phyloP scores from a whole-genome alignment of 2,888 invertebrate species.

The Sarcophaga subvicina region DNA sequence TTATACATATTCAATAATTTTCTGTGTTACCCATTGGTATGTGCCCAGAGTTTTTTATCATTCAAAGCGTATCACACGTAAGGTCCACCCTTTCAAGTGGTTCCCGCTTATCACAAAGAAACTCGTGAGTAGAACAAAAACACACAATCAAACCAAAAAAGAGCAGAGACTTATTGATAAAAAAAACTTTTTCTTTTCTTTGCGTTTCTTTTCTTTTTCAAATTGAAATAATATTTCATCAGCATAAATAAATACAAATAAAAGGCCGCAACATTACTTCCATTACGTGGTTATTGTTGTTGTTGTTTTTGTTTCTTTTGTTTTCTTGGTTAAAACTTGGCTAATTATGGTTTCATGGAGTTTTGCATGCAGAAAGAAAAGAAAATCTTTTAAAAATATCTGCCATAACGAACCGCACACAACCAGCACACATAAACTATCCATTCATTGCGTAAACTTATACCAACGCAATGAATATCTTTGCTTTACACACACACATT shows the following conservation, averaged over 20 bases:
- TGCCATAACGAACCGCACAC: background rate
- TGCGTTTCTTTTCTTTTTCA: constrained; percentile 15
- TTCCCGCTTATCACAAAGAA: no score
- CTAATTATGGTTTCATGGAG: background rate
- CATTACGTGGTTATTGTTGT: background rate
- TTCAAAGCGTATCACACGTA: no score
- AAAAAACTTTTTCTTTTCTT: background rate
- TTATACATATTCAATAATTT: no score
- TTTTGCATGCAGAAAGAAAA: background rate
- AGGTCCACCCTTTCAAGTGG: no score
- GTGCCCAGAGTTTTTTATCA: no score
- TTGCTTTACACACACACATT: background rate
- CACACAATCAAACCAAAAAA: no score
- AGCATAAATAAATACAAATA: constrained; percentile 14
- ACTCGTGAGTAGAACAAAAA: no score
- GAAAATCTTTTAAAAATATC: background rate
- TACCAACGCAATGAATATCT: background rate
- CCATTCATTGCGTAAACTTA: background rate
- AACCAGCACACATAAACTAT: background rate
- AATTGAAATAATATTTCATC: constrained; percentile 46
- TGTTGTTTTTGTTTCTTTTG: background rate
- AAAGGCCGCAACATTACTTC: constrained; percentile 15
- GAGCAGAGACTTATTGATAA: no score
- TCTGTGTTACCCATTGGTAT: no score
- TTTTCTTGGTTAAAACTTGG: background rate